Evolutionary conservation across 2,888 invertebrate species (phyloP).

Genomic region (Ochropleura leucogaster): DNA sequence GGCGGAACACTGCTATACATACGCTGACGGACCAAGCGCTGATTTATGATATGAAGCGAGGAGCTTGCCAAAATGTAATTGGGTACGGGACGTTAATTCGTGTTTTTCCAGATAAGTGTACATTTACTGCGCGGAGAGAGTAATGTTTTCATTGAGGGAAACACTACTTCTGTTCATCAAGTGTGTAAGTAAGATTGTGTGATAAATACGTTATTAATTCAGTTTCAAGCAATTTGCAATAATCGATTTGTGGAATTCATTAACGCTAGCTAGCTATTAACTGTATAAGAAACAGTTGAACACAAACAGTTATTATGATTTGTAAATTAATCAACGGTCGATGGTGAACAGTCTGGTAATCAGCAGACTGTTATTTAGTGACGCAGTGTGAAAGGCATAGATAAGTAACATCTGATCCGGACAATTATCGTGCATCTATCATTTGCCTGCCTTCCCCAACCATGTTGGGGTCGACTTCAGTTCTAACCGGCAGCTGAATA

Average conservation of each 20-base stretch:
- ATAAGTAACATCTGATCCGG: neutral
- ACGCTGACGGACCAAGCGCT: conserved; percentile 44
- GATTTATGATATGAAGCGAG: conserved; percentile 60
- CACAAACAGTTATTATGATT: neutral
- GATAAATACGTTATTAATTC: neutral
- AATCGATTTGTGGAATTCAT: conserved; percentile 21
- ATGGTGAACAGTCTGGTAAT: neutral
- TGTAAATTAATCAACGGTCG: neutral
- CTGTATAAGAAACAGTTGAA: conserved; percentile 15
- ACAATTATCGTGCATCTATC: too few species aligned
- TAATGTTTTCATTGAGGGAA: neutral
- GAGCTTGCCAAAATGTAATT: conserved; percentile 61
- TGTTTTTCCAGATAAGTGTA: conserved; percentile 51
- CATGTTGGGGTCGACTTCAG: too few species aligned
- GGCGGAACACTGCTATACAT: conserved; percentile 39
- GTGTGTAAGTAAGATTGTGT: neutral
- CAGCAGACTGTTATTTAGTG: neutral
- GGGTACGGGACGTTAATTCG: conserved; percentile 49
- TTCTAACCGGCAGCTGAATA: too few species aligned
- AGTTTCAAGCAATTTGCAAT: conserved; percentile 15
- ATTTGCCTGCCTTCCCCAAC: too few species aligned
- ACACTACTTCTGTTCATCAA: neutral
- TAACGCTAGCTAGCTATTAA: conserved; percentile 8
- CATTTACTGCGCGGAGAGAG: conserved; percentile 22
- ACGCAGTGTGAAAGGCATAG: too few species aligned